These are phyloP conservation scores for Equus quagga DNA, from an alignment of 2,113 vertebrate species.

Conservation along the genomic window DNA sequence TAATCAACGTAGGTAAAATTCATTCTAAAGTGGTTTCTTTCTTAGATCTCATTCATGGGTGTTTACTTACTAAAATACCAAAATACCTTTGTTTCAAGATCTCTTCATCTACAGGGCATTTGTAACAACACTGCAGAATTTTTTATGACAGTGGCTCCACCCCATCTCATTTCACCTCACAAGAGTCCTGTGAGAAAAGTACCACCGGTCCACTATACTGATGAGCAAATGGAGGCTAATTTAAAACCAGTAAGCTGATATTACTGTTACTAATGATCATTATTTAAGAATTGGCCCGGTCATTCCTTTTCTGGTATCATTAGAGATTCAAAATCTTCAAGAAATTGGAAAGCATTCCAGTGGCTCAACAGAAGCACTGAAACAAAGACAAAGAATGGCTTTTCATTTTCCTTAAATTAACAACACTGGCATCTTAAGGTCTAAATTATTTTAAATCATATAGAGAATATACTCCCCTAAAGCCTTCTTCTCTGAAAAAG, in stretches of 20 bases:
- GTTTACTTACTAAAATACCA: background rate
- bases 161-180: background rate
- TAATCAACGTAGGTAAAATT: background rate
- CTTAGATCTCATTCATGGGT: background rate
- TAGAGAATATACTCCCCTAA: background rate
- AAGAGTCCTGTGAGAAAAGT: background rate
- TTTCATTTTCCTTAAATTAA: slow-evolving; percentile 19
- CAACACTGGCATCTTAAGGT: background rate
- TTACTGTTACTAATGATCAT: background rate
- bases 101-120: background rate
- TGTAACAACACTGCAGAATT: background rate
- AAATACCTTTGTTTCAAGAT: background rate
- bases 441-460: background rate
- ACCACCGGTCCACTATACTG: background rate
- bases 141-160: background rate
- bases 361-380: background rate
- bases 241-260: background rate
- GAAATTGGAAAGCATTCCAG: background rate
- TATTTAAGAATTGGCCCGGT: background rate
- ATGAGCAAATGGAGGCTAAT: background rate
- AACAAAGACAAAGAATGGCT: background rate
- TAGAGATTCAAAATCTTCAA: background rate
- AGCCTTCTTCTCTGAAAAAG: background rate
- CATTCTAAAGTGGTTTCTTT: background rate
- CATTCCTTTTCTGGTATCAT: background rate